phyloP scores from a whole-genome alignment of 2,113 vertebrate genomes.

The Trochalopteron elliotii region DNA sequence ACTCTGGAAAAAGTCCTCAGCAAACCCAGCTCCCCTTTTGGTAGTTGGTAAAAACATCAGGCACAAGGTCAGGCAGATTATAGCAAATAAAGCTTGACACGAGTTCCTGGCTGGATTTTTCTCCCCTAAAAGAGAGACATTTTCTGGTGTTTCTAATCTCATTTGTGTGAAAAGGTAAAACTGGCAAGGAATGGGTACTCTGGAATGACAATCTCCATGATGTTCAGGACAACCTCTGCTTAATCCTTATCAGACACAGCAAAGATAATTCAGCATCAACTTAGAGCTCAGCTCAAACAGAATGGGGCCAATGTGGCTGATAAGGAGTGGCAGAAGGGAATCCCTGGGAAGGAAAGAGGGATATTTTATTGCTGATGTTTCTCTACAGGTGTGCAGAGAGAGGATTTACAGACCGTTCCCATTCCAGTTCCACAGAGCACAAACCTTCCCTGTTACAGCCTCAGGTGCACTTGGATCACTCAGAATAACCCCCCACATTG shows the following conservation, averaged over 20 bases:
- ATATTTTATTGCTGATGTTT: not conserved
- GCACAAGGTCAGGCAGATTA: not conserved
- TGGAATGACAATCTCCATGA: not conserved
- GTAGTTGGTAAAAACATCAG: not conserved
- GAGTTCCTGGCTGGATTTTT: not conserved
- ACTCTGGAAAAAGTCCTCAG: not conserved
- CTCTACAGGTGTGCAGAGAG: too few relatives aligned
- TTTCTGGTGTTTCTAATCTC: not conserved
- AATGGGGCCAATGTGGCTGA: fast-evolving
- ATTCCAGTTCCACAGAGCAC: too few relatives aligned
- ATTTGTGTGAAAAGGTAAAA: not conserved
- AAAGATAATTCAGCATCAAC: not conserved
- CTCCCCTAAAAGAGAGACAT: fast-evolving
- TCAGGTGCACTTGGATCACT: not conserved
- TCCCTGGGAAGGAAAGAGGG: not conserved
- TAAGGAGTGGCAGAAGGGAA: not conserved
- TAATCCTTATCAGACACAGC: not conserved
- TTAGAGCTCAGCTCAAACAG: not conserved
- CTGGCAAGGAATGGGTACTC: not conserved
- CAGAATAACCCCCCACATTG: not conserved
- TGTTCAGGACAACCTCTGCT: not conserved
- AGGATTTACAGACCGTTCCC: not conserved
- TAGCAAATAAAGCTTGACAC: not conserved
- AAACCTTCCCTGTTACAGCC: not conserved
- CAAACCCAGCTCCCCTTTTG: not conserved